These are phyloP conservation scores for Lepidothrix coronata DNA, from an alignment of 2,113 vertebrate genomes.

Conservation along the genomic window DNA sequence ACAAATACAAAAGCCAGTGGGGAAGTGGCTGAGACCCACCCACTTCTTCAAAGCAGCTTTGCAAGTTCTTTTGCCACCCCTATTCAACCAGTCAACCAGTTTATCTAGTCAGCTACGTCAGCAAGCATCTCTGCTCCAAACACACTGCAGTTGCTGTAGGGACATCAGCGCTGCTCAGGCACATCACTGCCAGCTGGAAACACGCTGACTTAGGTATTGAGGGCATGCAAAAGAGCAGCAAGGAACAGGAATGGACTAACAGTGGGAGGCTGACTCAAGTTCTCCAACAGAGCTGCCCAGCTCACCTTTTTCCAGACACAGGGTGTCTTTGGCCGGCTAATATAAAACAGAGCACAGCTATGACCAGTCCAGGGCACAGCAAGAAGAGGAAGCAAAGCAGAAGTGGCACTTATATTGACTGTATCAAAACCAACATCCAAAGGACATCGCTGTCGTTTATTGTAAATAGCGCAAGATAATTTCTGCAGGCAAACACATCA, in stretches of 20 bases:
- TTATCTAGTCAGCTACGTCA: conserved; percentile 11
- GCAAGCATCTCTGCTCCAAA: not conserved
- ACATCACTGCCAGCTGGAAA: not conserved
- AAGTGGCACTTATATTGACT: not conserved
- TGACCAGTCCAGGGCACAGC: not conserved
- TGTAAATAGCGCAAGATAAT: not conserved
- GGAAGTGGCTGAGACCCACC: not conserved
- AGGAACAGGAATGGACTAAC: not conserved
- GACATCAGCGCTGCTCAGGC: not conserved
- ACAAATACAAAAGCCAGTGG: not conserved
- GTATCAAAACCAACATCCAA: not conserved
- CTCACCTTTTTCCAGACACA: not conserved
- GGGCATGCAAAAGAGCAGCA: not conserved
- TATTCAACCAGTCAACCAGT: conserved; percentile 25
- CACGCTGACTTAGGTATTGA: not conserved
- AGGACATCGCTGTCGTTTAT: not conserved
- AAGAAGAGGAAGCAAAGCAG: not conserved
- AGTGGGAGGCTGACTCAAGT: not conserved
- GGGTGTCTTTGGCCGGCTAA: not conserved
- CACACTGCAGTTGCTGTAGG: not conserved
- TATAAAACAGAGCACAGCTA: not conserved
- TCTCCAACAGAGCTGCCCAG: not conserved
- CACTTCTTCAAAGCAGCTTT: conserved; percentile 20
- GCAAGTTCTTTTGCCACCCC: conserved; percentile 5
- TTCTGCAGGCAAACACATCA: not conserved